Conservation (phyloP, 2,113 vertebrate species). For the Rhombomys opimus region DNA sequence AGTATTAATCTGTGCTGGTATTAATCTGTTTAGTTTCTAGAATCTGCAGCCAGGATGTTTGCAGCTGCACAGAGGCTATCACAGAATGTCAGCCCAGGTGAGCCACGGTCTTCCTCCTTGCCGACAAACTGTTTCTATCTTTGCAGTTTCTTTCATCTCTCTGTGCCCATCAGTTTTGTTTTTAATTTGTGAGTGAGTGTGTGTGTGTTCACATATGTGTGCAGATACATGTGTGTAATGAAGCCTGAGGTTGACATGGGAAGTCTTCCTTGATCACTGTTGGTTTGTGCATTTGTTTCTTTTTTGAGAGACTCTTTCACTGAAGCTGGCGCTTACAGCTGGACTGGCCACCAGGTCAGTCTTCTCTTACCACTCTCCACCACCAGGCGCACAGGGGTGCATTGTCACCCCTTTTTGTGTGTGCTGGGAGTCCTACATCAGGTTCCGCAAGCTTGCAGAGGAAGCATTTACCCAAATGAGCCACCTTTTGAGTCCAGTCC, state of each 20-base stretch:
- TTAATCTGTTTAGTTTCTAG: constrained; percentile 91
- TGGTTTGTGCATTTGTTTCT: background rate
- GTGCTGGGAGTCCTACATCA: background rate
- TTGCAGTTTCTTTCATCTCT: background rate
- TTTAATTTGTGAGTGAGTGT: background rate
- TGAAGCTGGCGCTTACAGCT: background rate
- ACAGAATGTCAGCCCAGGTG: constrained; percentile 91
- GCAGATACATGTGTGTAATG: background rate
- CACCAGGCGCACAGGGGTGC: no score
- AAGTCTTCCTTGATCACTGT: background rate
- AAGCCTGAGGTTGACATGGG: background rate
- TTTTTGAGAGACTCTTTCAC: background rate
- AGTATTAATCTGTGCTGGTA: constrained; percentile 41
- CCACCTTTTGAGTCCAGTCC: background rate
- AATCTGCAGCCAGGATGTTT: constrained; percentile 95
- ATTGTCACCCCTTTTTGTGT: background rate
- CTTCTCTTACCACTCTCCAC: no score
- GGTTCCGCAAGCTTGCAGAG: background rate
- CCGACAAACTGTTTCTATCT: background rate
- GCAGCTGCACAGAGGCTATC: constrained; percentile 91
- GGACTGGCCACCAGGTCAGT: background rate
- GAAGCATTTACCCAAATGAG: background rate
- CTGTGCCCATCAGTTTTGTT: background rate
- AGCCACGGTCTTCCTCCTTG: constrained; percentile 52
- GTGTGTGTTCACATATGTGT: background rate